Percentiles rank a stretch among this genome's conserved stretches.
Evolutionary conservation across 2,797 vertebrate species (phyloP).

Genomic region (Sciurus vulgaris): DNA sequence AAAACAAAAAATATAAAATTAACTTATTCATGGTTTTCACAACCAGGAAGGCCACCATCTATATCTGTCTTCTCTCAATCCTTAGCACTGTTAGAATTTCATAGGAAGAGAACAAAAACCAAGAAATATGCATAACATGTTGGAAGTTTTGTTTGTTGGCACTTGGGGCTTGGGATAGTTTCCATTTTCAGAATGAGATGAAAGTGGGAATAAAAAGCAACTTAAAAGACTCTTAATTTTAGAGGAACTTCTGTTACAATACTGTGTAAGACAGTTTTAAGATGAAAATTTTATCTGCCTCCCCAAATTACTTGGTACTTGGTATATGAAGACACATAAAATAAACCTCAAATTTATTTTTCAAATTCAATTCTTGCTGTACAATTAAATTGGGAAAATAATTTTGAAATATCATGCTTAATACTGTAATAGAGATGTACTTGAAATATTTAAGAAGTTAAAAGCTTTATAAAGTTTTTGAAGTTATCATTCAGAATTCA

Average conservation of each 20-base stretch:
- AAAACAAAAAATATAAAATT: not conserved
- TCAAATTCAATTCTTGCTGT: constrained; percentile 35
- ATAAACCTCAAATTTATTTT: not conserved
- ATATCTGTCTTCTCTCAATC: not conserved
- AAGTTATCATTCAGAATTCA: not conserved
- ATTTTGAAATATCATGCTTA: not conserved
- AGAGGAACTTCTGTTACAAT: not conserved
- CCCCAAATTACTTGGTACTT: not conserved
- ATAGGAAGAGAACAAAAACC: not conserved
- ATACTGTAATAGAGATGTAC: not conserved
- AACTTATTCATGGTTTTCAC: not conserved
- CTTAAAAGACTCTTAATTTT: not conserved
- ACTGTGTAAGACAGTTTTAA: not conserved
- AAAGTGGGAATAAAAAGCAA: not conserved
- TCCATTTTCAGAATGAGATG: not conserved
- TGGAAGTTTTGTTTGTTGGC: not conserved
- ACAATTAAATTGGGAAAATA: not conserved
- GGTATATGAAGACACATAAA: not conserved
- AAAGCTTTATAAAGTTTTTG: not conserved
- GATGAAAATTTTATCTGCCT: not conserved
- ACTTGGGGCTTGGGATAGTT: not conserved
- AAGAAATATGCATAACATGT: not conserved
- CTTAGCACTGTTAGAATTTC: not conserved
- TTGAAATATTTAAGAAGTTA: not conserved
- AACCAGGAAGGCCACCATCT: not conserved